These are phyloP conservation scores for Oryzias dopingdopingensis DNA, from an alignment of 2,797 vertebrate genomes.

Conservation along the genomic window DNA sequence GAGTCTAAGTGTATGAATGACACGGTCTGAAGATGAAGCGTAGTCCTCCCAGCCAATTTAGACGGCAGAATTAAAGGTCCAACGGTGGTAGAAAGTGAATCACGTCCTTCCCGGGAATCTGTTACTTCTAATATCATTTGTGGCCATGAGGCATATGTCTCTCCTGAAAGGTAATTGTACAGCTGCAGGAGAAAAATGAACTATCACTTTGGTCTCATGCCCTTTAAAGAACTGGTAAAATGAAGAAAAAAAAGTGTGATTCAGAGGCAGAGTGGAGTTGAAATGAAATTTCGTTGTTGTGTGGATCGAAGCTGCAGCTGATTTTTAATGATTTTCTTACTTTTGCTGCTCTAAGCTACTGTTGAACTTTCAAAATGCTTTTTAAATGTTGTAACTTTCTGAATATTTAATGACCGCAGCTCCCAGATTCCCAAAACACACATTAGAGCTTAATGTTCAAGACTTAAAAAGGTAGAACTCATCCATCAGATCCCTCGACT, in stretches of 20 bases:
- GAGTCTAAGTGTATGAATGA: constrained; percentile 75
- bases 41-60: constrained; percentile 77
- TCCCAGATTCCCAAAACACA: constrained; percentile 32
- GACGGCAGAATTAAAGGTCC: constrained; percentile 75
- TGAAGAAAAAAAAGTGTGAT: neutral
- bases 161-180: constrained; percentile 43
- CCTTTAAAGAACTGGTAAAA: constrained; percentile 26
- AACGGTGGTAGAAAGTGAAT: constrained; percentile 71
- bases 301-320: constrained; percentile 7
- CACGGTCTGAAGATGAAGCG: constrained; percentile 77
- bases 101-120: constrained; percentile 70
- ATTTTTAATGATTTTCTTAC: constrained; percentile 7
- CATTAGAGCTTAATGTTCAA: constrained; percentile 25
- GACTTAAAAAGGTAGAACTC: constrained; percentile 23
- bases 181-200: constrained; percentile 50
- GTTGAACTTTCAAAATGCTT: constrained; percentile 27
- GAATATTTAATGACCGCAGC: constrained; percentile 42
- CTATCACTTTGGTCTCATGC: constrained; percentile 32
- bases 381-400: constrained; percentile 28
- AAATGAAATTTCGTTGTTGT: constrained; percentile 20
- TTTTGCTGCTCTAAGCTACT: constrained; percentile 13
- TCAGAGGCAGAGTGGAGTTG: constrained; percentile 12
- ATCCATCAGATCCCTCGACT: constrained; percentile 44
- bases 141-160: constrained; percentile 77
- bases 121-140: constrained; percentile 70